Evolutionary conservation across 2,113 vertebrate genomes (phyloP), one percentile per base, ranked within the genome.

Genomic region (Beaufortia kweichowensis): DNA sequence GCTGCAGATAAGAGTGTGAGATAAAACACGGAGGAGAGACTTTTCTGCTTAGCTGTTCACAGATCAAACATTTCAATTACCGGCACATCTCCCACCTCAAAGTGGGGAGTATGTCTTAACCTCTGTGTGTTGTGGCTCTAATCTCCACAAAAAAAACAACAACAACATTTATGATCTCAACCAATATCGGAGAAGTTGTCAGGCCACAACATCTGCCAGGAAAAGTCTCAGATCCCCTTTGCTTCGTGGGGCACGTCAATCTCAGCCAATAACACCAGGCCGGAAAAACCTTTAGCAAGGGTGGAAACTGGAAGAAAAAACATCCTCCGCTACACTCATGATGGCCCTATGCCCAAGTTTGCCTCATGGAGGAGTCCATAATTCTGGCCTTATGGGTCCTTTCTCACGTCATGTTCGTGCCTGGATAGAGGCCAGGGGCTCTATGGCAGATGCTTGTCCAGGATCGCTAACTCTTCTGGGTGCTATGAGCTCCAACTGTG

Each of bases 1-100:
- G 31, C 57, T 7, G 5, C 28, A 73, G 15, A 77, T 41, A 64
- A 29, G 59, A 28, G 66, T 14, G 66, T 24, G 6, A 17, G 29
- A 41, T 59, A 24, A 72, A 35, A 33, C 57, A 62, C 8, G 17
- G 59, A 69, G 66, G 76, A 67, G 57, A 33, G 26, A 15, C 23
- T 24, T 67, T 60, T 80, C 61, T 17, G 50, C 56, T 77, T 12
- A 48, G 43, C 48, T 48, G 64, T 63, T 59, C 2, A 55, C 63
- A 69, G 23, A 78, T 81, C 75, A 78, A 81, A 75, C 57, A 78
- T 28, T 69, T 78, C 75, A 78, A 74, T 81, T 69, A 74, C 23
- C 3, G 35, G 65, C 74, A 65, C 10, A 48, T n/a, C 4, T 28
- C n/a, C 35, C 29, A 39, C 24, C 50, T 65, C 66, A 77, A 48